Conservation (phyloP, 2,888 invertebrate genomes). For the Netelia virgata region DNA sequence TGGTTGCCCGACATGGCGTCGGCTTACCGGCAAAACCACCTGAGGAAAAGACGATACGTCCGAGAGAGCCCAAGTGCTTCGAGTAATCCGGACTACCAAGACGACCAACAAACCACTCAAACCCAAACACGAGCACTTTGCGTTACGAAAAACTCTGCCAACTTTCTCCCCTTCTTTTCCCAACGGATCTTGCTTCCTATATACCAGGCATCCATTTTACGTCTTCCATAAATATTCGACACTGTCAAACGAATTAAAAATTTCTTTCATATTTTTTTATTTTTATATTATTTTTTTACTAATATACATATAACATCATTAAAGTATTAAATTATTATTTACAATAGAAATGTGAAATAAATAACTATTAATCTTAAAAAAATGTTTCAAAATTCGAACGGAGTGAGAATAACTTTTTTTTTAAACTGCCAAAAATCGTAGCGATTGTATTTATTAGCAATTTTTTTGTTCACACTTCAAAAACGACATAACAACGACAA, state of each 20-base stretch:
- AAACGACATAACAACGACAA: too few species aligned
- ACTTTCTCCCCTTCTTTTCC: conserved; percentile 41
- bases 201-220: neutral
- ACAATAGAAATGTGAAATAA: too few species aligned
- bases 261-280: neutral
- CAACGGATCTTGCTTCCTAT: neutral
- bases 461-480: too few species aligned
- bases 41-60: conserved; percentile 40
- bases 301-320: too few species aligned
- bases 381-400: too few species aligned
- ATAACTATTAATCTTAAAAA: too few species aligned
- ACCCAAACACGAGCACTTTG: conserved; percentile 47
- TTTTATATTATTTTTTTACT: neutral
- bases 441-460: too few species aligned
- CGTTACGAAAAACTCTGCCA: conserved; percentile 25
- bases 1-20: conserved; percentile 1
- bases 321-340: too few species aligned
- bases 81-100: conserved; percentile 51
- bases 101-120: conserved; percentile 9
- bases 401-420: too few species aligned
- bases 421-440: too few species aligned
- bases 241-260: neutral
- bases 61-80: neutral
- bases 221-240: neutral
- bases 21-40: conserved; percentile 39